phyloP scores from a whole-genome alignment of 2,113 vertebrate species.

The Seriola aureovittata region DNA sequence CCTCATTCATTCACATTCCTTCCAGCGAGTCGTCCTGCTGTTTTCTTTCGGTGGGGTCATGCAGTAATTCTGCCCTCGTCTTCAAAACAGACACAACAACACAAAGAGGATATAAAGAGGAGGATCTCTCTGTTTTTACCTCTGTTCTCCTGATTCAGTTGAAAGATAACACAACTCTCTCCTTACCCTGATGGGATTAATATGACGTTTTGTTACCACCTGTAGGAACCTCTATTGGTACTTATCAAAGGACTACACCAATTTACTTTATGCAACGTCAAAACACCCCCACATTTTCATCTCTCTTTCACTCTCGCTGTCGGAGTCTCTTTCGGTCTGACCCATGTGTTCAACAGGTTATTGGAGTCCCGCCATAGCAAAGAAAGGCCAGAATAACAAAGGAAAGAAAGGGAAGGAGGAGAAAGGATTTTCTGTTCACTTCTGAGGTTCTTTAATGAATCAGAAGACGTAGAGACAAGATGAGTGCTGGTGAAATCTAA shows the following conservation, averaged over 20 bases:
- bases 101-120: neutral
- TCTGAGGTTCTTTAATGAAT: constrained; percentile 17
- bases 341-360: constrained; percentile 67
- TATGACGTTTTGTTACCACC: neutral
- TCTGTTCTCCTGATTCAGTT: constrained; percentile 1
- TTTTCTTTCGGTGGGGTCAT: constrained; percentile 17
- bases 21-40: constrained; percentile 16
- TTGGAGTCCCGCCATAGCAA: constrained; percentile 51
- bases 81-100: neutral
- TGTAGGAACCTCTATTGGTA: neutral
- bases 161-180: neutral
- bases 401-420: neutral
- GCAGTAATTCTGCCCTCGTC: constrained; percentile 35
- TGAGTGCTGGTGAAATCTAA: constrained; percentile 24
- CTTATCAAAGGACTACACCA: neutral
- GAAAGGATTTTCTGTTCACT: neutral
- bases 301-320: constrained; percentile 7
- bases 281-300: constrained; percentile 36
- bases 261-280: neutral
- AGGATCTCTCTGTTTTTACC: constrained; percentile 23
- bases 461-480: neutral
- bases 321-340: constrained; percentile 28
- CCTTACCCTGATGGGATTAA: constrained; percentile 1
- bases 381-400: constrained; percentile 8
- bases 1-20: constrained; percentile 24